phyloP scores from a whole-genome alignment of 2,797 vertebrate species.

The Amniataba percoides region DNA sequence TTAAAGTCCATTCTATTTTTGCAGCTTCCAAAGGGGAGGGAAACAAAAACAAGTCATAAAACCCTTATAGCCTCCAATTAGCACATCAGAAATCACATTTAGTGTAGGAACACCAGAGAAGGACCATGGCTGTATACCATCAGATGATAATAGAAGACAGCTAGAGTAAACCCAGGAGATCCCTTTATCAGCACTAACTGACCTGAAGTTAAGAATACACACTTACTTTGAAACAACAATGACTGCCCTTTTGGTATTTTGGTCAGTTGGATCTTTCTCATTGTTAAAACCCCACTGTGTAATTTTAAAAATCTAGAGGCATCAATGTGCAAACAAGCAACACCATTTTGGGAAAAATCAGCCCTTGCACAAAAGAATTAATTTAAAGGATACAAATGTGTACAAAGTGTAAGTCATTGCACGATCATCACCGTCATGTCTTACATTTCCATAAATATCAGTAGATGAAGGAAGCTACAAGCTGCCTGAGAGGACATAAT shows the following conservation, averaged over 20 bases:
- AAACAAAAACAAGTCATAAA: conserved; percentile 79
- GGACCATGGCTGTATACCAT: neutral
- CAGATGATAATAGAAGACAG: conserved; percentile 2
- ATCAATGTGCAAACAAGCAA: neutral
- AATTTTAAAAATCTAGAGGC: neutral
- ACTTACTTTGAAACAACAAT: no score
- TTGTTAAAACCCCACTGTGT: neutral
- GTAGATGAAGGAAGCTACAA: no score
- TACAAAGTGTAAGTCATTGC: no score
- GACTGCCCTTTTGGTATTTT: neutral
- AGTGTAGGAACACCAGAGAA: conserved; percentile 31
- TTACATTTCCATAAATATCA: no score
- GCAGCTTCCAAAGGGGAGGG: conserved; percentile 59
- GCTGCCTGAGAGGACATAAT: no score
- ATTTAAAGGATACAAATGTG: neutral
- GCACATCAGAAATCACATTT: conserved; percentile 63
- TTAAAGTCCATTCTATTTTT: conserved; percentile 78
- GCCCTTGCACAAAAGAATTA: neutral
- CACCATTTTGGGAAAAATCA: neutral
- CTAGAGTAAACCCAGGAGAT: conserved; percentile 1
- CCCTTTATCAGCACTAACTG: conserved; percentile 16
- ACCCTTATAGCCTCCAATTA: conserved; percentile 67
- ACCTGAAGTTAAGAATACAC: neutral
- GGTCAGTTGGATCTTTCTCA: neutral
- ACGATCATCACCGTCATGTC: no score